Percentiles rank a stretch among this genome's conserved stretches.
These are phyloP conservation scores for Mohoua ochrocephala DNA, from an alignment of 2,113 vertebrate genomes.

Conservation along the genomic window DNA sequence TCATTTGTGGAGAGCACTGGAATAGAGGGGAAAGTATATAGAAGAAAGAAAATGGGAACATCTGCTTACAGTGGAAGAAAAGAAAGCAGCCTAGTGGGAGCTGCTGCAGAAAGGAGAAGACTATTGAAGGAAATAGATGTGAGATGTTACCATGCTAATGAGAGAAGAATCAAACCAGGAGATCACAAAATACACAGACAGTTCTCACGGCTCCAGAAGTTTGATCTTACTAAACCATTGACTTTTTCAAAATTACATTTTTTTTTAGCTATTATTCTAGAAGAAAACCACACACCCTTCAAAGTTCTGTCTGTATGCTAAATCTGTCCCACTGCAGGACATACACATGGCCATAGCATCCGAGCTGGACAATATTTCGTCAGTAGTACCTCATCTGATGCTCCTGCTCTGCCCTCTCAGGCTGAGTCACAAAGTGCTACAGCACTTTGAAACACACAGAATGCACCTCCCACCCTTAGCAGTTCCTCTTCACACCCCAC, in stretches of 20 bases:
- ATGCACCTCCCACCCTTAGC: background rate
- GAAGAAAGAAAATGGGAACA: background rate
- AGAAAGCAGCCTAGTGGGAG: background rate
- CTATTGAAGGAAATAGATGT: background rate
- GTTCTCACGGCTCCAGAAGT: background rate
- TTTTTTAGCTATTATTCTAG: background rate
- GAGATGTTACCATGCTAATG: background rate
- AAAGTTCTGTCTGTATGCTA: background rate
- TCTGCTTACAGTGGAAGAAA: background rate
- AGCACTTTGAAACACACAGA: background rate
- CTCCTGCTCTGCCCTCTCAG: background rate
- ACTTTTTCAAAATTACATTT: background rate
- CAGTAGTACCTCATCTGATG: background rate
- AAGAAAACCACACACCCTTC: background rate
- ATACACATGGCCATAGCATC: background rate
- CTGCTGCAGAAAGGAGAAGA: background rate
- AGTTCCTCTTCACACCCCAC: background rate
- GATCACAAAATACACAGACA: background rate
- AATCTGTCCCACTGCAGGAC: rapidly evolving
- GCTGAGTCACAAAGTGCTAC: background rate
- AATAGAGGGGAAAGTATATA: background rate
- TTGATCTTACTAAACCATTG: background rate
- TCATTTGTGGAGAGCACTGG: background rate
- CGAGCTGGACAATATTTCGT: background rate
- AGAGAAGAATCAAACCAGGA: background rate